Evolutionary conservation across 37 sponge, comb jelly and placozoan genomes (phyloP).

Genomic region (Agelas oroides): DNA sequence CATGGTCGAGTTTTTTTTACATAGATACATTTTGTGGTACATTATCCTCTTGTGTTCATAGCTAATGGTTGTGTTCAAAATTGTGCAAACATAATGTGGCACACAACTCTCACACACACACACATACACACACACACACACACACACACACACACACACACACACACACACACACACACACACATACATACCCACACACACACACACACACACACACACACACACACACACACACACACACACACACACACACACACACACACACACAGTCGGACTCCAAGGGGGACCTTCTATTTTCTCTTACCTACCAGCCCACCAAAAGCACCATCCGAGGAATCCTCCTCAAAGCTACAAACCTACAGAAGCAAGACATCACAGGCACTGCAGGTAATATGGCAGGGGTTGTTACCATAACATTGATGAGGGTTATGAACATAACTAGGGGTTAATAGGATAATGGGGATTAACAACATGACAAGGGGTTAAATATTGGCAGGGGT

Average conservation of each 20-base stretch:
- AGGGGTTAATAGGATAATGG: background rate
- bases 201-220: constrained; percentile 31
- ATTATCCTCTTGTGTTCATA: too few species aligned
- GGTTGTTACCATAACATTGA: too few species aligned
- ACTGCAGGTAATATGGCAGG: constrained; percentile 38
- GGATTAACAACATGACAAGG: background rate
- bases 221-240: constrained; percentile 61
- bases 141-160: background rate
- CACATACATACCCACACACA: background rate
- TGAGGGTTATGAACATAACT: background rate
- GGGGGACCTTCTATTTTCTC: constrained; percentile 59
- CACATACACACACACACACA: too few species aligned
- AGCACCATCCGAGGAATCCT: constrained; percentile 37
- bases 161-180: constrained; percentile 4
- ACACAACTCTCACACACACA: too few species aligned
- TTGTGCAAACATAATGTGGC: too few species aligned
- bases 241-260: constrained; percentile 47
- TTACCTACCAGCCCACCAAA: constrained; percentile 27
- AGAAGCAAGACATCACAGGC: constrained; percentile 40
- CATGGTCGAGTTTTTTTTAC: too few species aligned
- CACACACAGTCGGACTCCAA: constrained; percentile 24
- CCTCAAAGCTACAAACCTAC: constrained; percentile 51
- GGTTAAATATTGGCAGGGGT: background rate
- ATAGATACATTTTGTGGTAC: too few species aligned
- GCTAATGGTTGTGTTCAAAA: too few species aligned